These are phyloP conservation scores for Mungos mungo DNA, from an alignment of 2,113 vertebrate genomes.

Conservation along the genomic window DNA sequence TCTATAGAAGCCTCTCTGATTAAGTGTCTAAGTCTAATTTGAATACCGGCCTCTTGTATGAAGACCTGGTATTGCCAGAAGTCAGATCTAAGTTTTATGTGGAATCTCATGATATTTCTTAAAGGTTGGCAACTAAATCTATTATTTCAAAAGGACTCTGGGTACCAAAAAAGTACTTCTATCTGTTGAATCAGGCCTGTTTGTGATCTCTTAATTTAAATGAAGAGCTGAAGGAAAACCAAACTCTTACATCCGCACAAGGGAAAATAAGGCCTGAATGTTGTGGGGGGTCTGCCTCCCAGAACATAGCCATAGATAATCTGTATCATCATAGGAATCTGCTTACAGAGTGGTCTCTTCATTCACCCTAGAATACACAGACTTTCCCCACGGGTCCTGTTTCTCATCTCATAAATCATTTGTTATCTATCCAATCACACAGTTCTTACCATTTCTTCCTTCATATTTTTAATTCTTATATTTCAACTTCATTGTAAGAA, in stretches of 20 bases:
- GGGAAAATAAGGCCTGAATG: background rate
- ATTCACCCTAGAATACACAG: background rate
- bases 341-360: background rate
- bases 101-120: background rate
- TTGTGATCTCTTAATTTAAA: background rate
- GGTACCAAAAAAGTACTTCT: background rate
- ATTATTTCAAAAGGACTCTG: background rate
- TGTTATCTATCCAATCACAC: background rate
- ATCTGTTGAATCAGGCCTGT: background rate
- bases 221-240: background rate
- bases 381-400: background rate
- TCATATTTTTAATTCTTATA: background rate
- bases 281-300: background rate
- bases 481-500: background rate
- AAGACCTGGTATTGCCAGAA: background rate
- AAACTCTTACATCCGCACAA: background rate
- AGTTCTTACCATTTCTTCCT: background rate
- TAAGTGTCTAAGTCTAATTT: conserved; percentile 39
- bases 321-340: background rate
- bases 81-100: background rate
- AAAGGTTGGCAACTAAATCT: background rate
- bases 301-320: background rate
- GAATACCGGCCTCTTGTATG: background rate
- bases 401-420: background rate
- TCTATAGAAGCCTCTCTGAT: background rate